Percentiles rank a stretch among this genome's conserved stretches.
Evolutionary conservation across 1,140 invertebrate species (phyloP).

Genomic region (Drosophila triauraria): DNA sequence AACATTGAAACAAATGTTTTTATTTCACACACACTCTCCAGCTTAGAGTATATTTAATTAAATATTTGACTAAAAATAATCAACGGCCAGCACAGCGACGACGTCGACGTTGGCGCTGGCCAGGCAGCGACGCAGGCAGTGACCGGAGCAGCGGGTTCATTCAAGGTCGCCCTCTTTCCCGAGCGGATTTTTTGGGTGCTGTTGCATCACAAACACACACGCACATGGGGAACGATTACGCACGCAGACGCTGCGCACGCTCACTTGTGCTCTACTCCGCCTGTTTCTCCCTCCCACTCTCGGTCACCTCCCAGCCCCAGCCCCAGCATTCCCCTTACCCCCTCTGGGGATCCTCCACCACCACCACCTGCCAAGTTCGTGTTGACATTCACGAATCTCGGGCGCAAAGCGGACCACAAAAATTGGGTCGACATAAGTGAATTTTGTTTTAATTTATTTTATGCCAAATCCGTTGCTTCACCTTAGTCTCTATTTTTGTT

Average conservation of each 20-base stretch:
- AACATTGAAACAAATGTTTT: neutral
- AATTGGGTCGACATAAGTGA: conserved; percentile 77
- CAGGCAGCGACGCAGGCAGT: conserved; percentile 28
- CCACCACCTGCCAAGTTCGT: conserved; percentile 46
- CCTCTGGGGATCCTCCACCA: conserved; percentile 26
- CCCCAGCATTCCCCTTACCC: conserved; percentile 11
- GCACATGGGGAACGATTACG: neutral
- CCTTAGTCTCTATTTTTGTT: conserved; percentile 32
- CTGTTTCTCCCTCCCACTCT: conserved; percentile 9
- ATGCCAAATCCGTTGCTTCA: conserved; percentile 73
- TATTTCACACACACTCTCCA: conserved; percentile 9
- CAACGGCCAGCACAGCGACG: conserved; percentile 37
- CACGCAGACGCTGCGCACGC: conserved; percentile 44
- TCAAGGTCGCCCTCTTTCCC: conserved; percentile 77
- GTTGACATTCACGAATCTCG: conserved; percentile 79
- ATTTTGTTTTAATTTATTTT: conserved; percentile 66
- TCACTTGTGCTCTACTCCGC: conserved; percentile 26
- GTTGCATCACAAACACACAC: conserved; percentile 65
- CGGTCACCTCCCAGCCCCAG: conserved; percentile 50
- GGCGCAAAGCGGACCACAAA: conserved; percentile 50
- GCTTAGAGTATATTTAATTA: conserved; percentile 20
- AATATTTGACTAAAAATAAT: conserved; percentile 67
- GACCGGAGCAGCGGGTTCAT: conserved; percentile 53
- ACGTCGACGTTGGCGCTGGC: conserved; percentile 25
- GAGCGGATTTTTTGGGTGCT: conserved; percentile 38